Evolutionary conservation across 2,888 invertebrate genomes (phyloP).

Genomic region (Chaitophorus viminalis): DNA sequence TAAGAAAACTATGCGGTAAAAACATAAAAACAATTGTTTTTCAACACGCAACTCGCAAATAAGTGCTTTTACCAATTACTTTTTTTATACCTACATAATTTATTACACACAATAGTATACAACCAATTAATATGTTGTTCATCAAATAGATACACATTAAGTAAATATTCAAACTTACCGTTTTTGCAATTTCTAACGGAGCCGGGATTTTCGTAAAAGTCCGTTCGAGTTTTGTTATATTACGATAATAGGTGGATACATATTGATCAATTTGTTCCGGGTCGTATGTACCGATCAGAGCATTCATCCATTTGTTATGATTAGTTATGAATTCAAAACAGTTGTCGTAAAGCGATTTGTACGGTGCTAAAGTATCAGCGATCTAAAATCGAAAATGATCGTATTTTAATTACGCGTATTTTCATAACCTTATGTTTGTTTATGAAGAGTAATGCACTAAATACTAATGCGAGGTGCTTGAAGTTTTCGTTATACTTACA

Average conservation of each 20-base stretch:
- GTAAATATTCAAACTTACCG: neutral
- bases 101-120: too few relatives aligned
- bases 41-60: too few relatives aligned
- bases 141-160: too few relatives aligned
- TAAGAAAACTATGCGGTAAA: too few relatives aligned
- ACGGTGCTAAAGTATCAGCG: constrained; percentile 83
- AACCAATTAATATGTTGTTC: too few relatives aligned
- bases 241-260: constrained; percentile 72
- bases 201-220: constrained; percentile 8
- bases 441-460: too few relatives aligned
- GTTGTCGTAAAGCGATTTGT: constrained; percentile 88
- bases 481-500: too few relatives aligned
- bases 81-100: too few relatives aligned
- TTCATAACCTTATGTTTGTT: too few relatives aligned
- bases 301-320: constrained; percentile 85
- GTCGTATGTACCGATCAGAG: constrained; percentile 82
- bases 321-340: constrained; percentile 86
- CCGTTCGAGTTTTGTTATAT: constrained; percentile 28
- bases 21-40: too few relatives aligned
- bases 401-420: neutral
- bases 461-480: too few relatives aligned
- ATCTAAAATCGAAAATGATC: constrained; percentile 65
- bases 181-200: constrained; percentile 1
- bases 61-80: too few relatives aligned
- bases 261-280: constrained; percentile 90